Conservation (phyloP, 37 sponge, comb jelly and placozoan species). For the Petrosia ficiformis region DNA sequence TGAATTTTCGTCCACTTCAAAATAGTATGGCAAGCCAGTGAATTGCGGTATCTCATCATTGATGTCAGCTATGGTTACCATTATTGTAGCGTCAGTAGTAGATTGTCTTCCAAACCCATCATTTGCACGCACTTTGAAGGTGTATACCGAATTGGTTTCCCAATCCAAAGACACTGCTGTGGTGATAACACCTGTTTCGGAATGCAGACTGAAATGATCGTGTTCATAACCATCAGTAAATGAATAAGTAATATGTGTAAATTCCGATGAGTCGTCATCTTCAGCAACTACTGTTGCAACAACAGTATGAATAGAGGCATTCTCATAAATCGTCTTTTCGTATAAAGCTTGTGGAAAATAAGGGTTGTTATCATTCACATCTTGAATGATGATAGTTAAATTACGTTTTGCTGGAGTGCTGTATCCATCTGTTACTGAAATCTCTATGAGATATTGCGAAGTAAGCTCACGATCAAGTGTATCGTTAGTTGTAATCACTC, state of each 20-base stretch:
- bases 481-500: slow-evolving; percentile 8
- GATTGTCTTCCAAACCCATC: slow-evolving; percentile 33
- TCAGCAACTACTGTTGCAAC: slow-evolving; percentile 28
- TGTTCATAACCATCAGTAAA: slow-evolving; percentile 37
- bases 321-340: slow-evolving; percentile 17
- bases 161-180: slow-evolving; percentile 39
- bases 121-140: slow-evolving; percentile 25
- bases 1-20: slow-evolving; percentile 20
- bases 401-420: neutral
- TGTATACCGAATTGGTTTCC: slow-evolving; percentile 47
- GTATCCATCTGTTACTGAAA: slow-evolving; percentile 25
- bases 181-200: slow-evolving; percentile 27
- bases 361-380: slow-evolving; percentile 53
- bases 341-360: slow-evolving; percentile 8
- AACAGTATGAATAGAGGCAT: neutral
- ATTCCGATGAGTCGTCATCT: slow-evolving; percentile 41
- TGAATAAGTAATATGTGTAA: slow-evolving; percentile 15
- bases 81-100: neutral
- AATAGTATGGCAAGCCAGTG: slow-evolving; percentile 14
- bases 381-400: slow-evolving; percentile 26
- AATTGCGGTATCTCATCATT: slow-evolving; percentile 76
- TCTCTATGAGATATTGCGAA: slow-evolving; percentile 1
- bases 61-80: slow-evolving; percentile 46
- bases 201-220: slow-evolving; percentile 23
- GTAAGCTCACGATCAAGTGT: slow-evolving; percentile 31